Base-by-base conservation (phyloP, 2,888 invertebrate genomes). In the Eurytoma adleriae region DNA sequence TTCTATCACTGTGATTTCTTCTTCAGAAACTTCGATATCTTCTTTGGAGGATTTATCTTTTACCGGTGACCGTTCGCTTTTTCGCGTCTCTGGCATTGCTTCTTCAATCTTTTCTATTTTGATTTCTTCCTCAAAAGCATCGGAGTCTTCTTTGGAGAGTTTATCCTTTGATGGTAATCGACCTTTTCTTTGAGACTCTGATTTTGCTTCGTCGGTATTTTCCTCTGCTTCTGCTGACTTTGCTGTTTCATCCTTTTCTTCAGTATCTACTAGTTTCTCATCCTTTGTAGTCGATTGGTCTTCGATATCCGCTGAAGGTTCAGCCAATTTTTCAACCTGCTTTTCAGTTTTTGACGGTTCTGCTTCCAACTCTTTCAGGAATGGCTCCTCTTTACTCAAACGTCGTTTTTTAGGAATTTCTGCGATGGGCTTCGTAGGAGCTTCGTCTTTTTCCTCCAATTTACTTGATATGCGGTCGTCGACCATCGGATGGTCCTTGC, bases 351-450 rank as follows among this genome's bases (percentile, higher is more conserved):
- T 59, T 7, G 48, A 7, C 48, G 13, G 57, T 2, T 20, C 30
- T 14, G 61, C 24, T 7, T 57, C 27, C n/a, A 18, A 5, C 2
- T 71, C 70, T 27, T 73, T 73, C 5, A 54, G 3, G 12, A 50
- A 14, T 18, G 30, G 13, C 10, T 67, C 62, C 27, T 78, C 64
- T 14, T 69, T 62, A 7, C 57, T 64, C 1, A 27, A 16, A 24
- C 27, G 40, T 18, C 40, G 13, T 14, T 73, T 73, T 14, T 73
- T 68, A 7, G 10, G 66, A 10, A n/a, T 3, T 18, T 73, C 72
- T 4, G 18, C 5, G 54, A 27, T 16, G 12, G 18, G 1, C 7
- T 48, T 56, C 0, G 20, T 40, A n/a, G 57, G 7, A 7, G 24
- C 27, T 2, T 70, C 71, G 3, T 56, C 68, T 12, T 59, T 72